Conservation (phyloP, 1,140 invertebrate genomes). For the Coelopa frigida region DNA sequence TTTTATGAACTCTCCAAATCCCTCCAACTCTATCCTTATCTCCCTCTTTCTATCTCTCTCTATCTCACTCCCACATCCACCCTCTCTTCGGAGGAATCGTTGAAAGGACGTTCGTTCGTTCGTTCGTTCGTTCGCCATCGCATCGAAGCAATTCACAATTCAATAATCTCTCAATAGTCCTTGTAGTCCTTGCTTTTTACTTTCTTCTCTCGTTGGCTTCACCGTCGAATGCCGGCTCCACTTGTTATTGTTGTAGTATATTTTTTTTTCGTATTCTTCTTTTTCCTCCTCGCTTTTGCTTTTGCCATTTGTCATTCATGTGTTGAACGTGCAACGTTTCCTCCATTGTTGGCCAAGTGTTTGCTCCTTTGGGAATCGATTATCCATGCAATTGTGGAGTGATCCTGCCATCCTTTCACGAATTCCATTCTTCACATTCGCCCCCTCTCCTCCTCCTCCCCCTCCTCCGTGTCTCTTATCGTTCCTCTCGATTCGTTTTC, state of each 20-base stretch:
- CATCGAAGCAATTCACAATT: too few species aligned
- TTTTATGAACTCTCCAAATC: too few species aligned
- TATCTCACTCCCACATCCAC: too few species aligned
- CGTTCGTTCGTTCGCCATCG: too few species aligned
- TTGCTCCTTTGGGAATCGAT: constrained; percentile 42
- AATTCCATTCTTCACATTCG: constrained; percentile 24
- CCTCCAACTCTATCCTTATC: too few species aligned
- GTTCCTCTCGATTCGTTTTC: too few species aligned
- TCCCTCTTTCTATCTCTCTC: too few species aligned
- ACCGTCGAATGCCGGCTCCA: constrained; percentile 8
- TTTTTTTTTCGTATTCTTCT: constrained; percentile 5
- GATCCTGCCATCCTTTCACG: constrained; percentile 44
- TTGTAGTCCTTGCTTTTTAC: neutral
- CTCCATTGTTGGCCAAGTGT: constrained; percentile 22
- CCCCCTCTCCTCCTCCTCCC: neutral
- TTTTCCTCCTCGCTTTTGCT: too few species aligned
- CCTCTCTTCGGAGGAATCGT: too few species aligned
- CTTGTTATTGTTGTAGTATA: constrained; percentile 3
- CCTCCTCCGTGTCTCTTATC: too few species aligned
- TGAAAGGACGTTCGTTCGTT: too few species aligned
- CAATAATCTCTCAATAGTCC: too few species aligned
- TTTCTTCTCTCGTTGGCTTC: neutral
- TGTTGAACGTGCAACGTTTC: constrained; percentile 35
- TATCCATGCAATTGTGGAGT: constrained; percentile 34
- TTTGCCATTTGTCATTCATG: constrained; percentile 41